Base-by-base conservation (phyloP, 2,797 vertebrate genomes). In the Notoglanidium macrostoma region DNA sequence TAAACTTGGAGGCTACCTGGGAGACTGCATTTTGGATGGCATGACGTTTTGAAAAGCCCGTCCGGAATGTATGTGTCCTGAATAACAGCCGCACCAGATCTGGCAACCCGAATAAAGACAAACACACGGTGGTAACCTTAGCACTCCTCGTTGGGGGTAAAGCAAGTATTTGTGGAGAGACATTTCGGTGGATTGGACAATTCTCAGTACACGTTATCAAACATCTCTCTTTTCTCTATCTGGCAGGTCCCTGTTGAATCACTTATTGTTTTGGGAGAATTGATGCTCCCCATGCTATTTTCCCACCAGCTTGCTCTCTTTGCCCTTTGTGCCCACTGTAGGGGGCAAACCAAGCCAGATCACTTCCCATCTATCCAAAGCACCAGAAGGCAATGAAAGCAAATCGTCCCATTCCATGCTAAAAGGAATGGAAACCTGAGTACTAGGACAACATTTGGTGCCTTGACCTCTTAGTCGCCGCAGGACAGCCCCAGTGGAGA, bases 101-200 rank as follows among this genome's bases (percentile, higher is more conserved):
- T 89, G 87, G 87, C 83, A 83, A 85, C 73, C 76, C n/a, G 88
- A 59, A 83, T 46, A 7, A 44, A 80, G 85, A 85, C 32, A 74
- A 84, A 73, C 57, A n/a, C 78, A 82, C 21, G 76, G 90, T 32
- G 82, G 90, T 91, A 90, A 91, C 90, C 90, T 89, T 88, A 90
- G 91, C 85, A 61, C 87, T 84, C 86, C 81, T 86, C 14, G 78
- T 89, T 76, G 91, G 92, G 91, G 91, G 90, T 90, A 93, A 92
- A 91, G 85, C 72, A 93, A 93, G 89, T 91, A 92, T 91, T 92
- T 90, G 54, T 68, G 80, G 35, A 85, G 83, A 88, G 83, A 70
- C 70, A 57, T 46, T 81, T 88, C 83, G 82, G 68, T 35, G 80
- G 86, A 80, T 80, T 32, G 26, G 85, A 55, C 90, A 88, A 85